phyloP scores from a whole-genome alignment of 1,140 invertebrate genomes.

The Drosophila azteca region DNA sequence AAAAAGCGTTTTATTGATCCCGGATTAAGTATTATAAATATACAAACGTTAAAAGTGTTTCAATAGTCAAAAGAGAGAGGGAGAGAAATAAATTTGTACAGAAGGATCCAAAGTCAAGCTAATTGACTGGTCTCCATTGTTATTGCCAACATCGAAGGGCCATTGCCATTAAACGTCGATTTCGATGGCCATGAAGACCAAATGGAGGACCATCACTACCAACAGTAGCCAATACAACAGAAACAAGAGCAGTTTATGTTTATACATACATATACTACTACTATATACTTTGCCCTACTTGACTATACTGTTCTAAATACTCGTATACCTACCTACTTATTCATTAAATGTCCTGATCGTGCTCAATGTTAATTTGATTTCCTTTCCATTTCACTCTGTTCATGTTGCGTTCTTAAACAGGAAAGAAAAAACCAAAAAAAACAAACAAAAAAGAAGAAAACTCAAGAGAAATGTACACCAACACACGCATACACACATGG shows the following conservation, averaged over 20 bases:
- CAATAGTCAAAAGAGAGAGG: too few species aligned
- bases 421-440: constrained; percentile 16
- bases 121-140: background rate
- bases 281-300: constrained; percentile 22
- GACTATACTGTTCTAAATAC: too few species aligned
- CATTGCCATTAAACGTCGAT: background rate
- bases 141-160: too few species aligned
- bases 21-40: background rate
- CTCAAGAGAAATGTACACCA: constrained; percentile 12
- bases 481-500: constrained; percentile 13
- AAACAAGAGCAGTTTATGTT: constrained; percentile 20
- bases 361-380: constrained; percentile 72
- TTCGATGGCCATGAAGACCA: background rate
- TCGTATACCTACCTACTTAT: constrained; percentile 32
- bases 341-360: constrained; percentile 77
- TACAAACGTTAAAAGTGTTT: background rate
- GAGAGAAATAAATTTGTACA: too few species aligned
- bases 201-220: constrained; percentile 3
- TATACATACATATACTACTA: constrained; percentile 4
- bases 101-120: background rate
- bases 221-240: constrained; percentile 11
- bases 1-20: background rate
- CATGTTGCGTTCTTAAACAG: constrained; percentile 57
- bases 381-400: constrained; percentile 57
- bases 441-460: constrained; percentile 30